A percentile compares a stretch with the other conserved stretches of the same genome.
Evolutionary conservation across 2,888 invertebrate genomes (phyloP).

Genomic region (Alloplasta piceator): DNA sequence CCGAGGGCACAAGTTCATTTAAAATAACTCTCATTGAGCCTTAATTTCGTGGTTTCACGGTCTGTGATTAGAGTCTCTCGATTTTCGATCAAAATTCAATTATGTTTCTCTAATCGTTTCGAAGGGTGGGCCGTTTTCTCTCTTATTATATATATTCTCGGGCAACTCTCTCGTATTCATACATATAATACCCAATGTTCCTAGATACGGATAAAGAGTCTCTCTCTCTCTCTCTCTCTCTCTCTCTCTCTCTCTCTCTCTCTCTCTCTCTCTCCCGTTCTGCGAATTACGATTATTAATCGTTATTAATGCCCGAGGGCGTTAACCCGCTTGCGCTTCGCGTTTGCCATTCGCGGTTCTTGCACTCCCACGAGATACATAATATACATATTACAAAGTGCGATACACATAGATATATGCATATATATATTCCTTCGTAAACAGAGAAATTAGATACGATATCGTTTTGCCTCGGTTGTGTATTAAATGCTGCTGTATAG

Average conservation of each 20-base stretch:
- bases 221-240: too few relatives aligned
- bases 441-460: constrained; percentile 62
- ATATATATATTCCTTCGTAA: constrained; percentile 29
- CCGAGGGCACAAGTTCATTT: too few relatives aligned
- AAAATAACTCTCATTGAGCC: too few relatives aligned
- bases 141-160: background rate
- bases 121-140: too few relatives aligned
- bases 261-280: constrained; percentile 47
- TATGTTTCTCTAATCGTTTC: too few relatives aligned
- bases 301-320: constrained; percentile 66
- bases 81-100: too few relatives aligned
- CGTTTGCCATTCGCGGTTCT: constrained; percentile 29
- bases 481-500: constrained; percentile 31
- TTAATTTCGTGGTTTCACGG: too few relatives aligned
- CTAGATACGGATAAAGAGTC: constrained; percentile 53
- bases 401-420: background rate
- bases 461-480: constrained; percentile 56
- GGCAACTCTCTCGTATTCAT: background rate
- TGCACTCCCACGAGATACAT: constrained; percentile 58
- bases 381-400: constrained; percentile 31
- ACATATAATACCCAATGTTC: background rate
- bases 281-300: constrained; percentile 67
- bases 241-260: too few relatives aligned
- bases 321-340: constrained; percentile 57
- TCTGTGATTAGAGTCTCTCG: too few relatives aligned